Percentiles rank a stretch among this genome's conserved stretches.
These are phyloP conservation scores for Tetragnatha versicolor DNA, from an alignment of 1,140 invertebrate genomes.

Conservation along the genomic window DNA sequence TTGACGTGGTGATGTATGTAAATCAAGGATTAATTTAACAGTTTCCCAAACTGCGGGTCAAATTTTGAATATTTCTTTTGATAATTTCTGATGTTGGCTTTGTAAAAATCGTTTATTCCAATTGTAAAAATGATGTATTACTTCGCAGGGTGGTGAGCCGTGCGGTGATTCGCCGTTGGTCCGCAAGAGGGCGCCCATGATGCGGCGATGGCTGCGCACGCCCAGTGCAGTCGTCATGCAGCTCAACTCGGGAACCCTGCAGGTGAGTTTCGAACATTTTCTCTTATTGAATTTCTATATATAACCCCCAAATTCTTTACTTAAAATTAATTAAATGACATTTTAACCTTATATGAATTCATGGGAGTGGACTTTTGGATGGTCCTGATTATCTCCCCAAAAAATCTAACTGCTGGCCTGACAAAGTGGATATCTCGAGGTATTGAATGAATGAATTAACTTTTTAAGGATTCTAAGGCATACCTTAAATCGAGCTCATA, in stretches of 20 bases:
- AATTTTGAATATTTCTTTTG: too few relatives aligned
- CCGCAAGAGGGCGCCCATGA: constrained; percentile 66
- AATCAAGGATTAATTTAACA: too few relatives aligned
- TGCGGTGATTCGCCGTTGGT: constrained; percentile 44
- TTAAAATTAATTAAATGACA: background rate
- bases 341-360: background rate
- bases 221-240: constrained; percentile 71
- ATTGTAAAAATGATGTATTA: background rate
- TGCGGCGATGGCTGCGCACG: constrained; percentile 71
- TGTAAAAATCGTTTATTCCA: background rate
- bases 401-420: background rate
- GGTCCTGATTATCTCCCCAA: background rate
- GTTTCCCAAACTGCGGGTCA: too few relatives aligned
- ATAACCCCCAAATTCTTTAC: background rate
- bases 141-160: constrained; percentile 64
- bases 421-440: too few relatives aligned
- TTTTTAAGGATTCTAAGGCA: too few relatives aligned
- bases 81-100: too few relatives aligned
- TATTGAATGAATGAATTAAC: too few relatives aligned
- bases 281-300: constrained; percentile 4
- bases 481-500: too few relatives aligned
- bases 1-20: too few relatives aligned
- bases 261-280: constrained; percentile 63
- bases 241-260: constrained; percentile 71
- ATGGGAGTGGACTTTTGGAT: background rate